Conservation (phyloP, 2,113 vertebrate species). For the Ciconia boyciana region DNA sequence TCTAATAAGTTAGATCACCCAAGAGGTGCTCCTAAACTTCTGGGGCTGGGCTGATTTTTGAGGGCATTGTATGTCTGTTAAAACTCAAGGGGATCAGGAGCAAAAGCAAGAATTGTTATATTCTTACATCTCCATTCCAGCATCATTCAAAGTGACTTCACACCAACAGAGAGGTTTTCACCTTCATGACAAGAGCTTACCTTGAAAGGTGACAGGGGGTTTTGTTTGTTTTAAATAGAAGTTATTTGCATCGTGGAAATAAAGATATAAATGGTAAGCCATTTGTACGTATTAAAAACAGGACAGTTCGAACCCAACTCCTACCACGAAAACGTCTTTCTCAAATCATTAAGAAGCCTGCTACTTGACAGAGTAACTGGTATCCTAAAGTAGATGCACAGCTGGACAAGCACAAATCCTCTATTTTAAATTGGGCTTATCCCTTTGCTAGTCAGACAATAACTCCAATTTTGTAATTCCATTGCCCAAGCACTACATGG, state of each 20-base stretch:
- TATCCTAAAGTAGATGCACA: slow-evolving; percentile 4
- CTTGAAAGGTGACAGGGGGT: neutral
- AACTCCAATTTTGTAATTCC: slow-evolving; percentile 10
- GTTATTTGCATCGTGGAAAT: neutral
- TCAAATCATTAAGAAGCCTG: neutral
- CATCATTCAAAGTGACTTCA: neutral
- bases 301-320: neutral
- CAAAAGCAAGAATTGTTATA: neutral
- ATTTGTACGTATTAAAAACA: neutral
- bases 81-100: neutral
- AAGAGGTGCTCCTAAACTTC: neutral
- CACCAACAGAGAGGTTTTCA: neutral
- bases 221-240: neutral
- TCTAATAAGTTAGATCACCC: neutral
- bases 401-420: slow-evolving; percentile 24
- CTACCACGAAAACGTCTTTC: neutral
- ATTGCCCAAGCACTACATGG: neutral
- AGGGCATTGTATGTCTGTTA: neutral
- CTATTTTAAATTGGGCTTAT: slow-evolving; percentile 31
- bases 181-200: neutral
- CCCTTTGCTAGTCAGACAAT: neutral
- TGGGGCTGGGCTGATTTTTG: neutral
- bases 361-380: neutral
- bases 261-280: neutral
- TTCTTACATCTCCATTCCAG: neutral